These are phyloP conservation scores for Conger conger DNA, from an alignment of 2,113 vertebrate genomes.

Conservation along the genomic window DNA sequence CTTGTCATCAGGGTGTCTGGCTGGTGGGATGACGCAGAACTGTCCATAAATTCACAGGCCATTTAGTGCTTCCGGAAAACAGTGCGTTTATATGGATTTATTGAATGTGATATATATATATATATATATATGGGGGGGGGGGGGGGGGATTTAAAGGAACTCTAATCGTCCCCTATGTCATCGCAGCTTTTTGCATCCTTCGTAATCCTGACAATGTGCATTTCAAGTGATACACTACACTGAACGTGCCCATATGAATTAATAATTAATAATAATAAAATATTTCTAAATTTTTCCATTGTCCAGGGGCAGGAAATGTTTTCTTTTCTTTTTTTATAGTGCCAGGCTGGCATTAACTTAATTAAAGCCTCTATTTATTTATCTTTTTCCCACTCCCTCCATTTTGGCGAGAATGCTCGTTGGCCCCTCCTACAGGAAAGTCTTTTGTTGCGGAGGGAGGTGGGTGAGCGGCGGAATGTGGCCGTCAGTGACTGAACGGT, in stretches of 20 bases:
- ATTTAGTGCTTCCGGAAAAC: neutral
- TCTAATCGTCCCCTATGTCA: neutral
- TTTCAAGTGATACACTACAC: neutral
- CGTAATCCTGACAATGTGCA: neutral
- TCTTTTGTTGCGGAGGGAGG: neutral
- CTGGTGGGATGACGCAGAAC: neutral
- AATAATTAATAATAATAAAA: no score
- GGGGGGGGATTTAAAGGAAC: neutral
- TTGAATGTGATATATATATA: neutral
- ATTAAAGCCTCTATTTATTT: neutral
- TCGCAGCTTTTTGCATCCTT: neutral
- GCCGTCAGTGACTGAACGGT: neutral
- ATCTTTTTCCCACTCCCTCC: neutral
- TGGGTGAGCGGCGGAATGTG: neutral
- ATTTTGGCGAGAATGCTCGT: neutral
- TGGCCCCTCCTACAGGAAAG: slow-evolving; percentile 6
- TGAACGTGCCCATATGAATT: no score
- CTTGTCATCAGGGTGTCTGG: no score
- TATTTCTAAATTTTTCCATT: neutral
- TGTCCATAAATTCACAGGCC: neutral
- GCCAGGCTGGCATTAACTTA: no score
- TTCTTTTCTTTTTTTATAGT: no score
- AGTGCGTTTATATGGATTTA: neutral
- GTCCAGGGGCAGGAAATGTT: neutral
- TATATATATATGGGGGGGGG: no score